Evolutionary conservation across 2,797 vertebrate species (phyloP).

Genomic region (Argyrosomus regius): DNA sequence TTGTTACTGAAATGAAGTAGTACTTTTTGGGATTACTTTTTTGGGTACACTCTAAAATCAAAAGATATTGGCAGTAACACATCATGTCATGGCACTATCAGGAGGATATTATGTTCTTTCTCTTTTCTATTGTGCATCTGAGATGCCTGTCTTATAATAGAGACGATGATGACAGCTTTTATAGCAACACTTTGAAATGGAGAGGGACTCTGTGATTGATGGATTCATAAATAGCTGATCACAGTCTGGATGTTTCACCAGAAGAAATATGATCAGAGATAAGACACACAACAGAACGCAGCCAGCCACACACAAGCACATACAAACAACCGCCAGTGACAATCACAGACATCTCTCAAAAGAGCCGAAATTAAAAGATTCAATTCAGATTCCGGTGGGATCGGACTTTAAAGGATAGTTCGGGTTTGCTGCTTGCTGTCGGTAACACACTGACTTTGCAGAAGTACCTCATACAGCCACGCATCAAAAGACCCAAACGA

Average conservation of each 20-base stretch:
- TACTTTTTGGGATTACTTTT: neutral
- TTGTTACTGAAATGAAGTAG: neutral
- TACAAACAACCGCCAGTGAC: too few relatives aligned
- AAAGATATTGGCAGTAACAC: neutral
- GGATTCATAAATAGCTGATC: slow-evolving; percentile 14
- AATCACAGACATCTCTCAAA: too few relatives aligned
- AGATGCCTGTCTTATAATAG: neutral
- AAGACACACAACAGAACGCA: neutral
- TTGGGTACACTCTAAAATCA: neutral
- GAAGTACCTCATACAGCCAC: too few relatives aligned
- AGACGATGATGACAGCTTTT: neutral
- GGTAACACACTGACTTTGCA: too few relatives aligned
- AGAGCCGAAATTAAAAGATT: too few relatives aligned
- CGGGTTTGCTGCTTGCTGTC: too few relatives aligned
- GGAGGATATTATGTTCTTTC: neutral
- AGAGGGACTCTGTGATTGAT: slow-evolving; percentile 8
- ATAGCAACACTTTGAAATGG: neutral
- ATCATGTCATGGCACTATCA: neutral
- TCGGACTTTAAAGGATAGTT: too few relatives aligned
- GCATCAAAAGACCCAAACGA: neutral
- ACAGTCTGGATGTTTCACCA: slow-evolving; percentile 3
- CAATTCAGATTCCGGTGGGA: neutral
- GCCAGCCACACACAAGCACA: neutral
- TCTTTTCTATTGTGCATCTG: neutral
- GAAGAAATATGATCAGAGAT: neutral